These are phyloP conservation scores for Heliconius congener DNA, from an alignment of 1,140 invertebrate genomes.

Conservation along the genomic window DNA sequence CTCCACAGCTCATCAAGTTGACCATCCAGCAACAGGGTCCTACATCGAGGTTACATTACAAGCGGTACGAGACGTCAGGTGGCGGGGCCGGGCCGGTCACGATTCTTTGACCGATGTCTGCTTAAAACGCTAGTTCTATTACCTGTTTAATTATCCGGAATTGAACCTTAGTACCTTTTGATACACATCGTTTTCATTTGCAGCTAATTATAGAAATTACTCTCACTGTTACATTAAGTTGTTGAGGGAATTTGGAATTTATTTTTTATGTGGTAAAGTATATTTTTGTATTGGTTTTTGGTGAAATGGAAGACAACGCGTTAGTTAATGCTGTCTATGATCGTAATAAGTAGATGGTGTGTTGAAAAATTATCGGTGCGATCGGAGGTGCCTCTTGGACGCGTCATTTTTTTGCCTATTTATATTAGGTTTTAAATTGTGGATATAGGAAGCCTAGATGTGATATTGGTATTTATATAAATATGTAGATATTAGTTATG, in stretches of 20 bases:
- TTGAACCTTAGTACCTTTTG: constrained; percentile 38
- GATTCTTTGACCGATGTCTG: constrained; percentile 78
- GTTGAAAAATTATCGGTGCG: constrained; percentile 81
- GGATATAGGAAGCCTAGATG: constrained; percentile 52
- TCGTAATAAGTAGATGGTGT: constrained; percentile 81
- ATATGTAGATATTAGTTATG: too few relatives aligned
- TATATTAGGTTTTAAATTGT: constrained; percentile 65
- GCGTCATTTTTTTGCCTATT: constrained; percentile 78
- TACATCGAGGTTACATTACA: constrained; percentile 64
- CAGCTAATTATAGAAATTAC: constrained; percentile 31
- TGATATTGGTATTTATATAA: constrained; percentile 17
- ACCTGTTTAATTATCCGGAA: constrained; percentile 35
- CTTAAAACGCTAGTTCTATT: constrained; percentile 60
- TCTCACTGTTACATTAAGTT: background rate
- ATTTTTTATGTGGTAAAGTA: constrained; percentile 28
- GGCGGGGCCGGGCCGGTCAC: constrained; percentile 73
- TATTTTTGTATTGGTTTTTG: constrained; percentile 36
- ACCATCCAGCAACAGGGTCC: constrained; percentile 39
- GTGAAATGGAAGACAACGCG: constrained; percentile 59
- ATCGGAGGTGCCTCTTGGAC: constrained; percentile 79
- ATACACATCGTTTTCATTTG: constrained; percentile 34
- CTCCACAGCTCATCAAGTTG: background rate
- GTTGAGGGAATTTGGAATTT: constrained; percentile 35
- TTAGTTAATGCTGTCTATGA: constrained; percentile 79
- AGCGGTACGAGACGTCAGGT: constrained; percentile 63